Conservation (phyloP, 2,888 invertebrate genomes). For the Halocaridina rubra region DNA sequence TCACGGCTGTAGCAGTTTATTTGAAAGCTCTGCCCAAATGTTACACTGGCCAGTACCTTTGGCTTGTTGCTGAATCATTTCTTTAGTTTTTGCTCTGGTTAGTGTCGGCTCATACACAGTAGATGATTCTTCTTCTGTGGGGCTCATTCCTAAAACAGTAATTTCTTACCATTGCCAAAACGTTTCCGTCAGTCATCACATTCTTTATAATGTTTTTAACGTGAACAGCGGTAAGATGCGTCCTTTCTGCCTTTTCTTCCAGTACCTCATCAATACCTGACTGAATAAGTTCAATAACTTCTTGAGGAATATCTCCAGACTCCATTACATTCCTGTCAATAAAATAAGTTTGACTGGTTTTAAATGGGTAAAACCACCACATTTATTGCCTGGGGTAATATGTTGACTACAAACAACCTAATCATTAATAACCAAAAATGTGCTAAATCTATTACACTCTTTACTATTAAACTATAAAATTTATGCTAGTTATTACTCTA, state of each 20-base stretch:
- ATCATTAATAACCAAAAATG: too few relatives aligned
- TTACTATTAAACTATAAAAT: too few relatives aligned
- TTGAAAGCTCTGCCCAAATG: conserved; percentile 50
- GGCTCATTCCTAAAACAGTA: conserved; percentile 34
- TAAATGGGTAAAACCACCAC: too few relatives aligned
- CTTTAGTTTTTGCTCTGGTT: conserved; percentile 56
- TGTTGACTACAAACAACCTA: too few relatives aligned
- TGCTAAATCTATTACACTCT: too few relatives aligned
- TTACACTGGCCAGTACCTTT: conserved; percentile 5
- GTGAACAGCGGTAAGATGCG: conserved; percentile 81
- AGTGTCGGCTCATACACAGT: conserved; percentile 55
- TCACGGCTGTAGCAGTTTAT: background rate
- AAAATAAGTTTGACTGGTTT: too few relatives aligned
- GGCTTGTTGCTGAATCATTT: conserved; percentile 35
- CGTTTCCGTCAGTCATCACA: conserved; percentile 57
- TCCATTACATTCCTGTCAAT: conserved; percentile 5
- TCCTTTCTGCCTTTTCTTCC: conserved; percentile 80
- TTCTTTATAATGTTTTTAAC: conserved; percentile 83
- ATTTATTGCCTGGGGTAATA: too few relatives aligned
- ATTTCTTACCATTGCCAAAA: conserved; percentile 55
- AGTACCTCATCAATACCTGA: conserved; percentile 76
- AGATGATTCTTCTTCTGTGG: background rate
- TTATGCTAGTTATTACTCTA: too few relatives aligned
- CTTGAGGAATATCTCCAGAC: conserved; percentile 31
- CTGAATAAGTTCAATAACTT: conserved; percentile 45